Evolutionary conservation across 1,140 invertebrate species (phyloP).

Genomic region (Papilio dardanus): DNA sequence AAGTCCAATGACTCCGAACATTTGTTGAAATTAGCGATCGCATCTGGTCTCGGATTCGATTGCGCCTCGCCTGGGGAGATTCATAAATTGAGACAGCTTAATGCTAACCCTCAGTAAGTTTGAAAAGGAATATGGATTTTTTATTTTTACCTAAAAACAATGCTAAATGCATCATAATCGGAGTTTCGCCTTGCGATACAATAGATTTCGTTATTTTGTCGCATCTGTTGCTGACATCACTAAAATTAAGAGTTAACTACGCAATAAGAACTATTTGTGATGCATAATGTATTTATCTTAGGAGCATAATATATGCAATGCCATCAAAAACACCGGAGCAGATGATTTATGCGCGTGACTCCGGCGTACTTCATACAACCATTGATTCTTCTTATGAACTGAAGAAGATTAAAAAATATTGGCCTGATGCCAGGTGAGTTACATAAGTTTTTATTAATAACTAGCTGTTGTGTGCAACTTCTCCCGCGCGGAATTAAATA

Average conservation of each 20-base stretch:
- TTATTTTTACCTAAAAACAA: too few relatives aligned
- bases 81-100: slow-evolving; percentile 84
- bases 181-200: too few relatives aligned
- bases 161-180: too few relatives aligned
- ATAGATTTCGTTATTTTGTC: too few relatives aligned
- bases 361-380: slow-evolving; percentile 52
- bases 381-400: slow-evolving; percentile 54
- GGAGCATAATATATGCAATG: slow-evolving; percentile 59
- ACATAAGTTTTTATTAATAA: background rate
- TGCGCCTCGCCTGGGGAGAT: slow-evolving; percentile 91
- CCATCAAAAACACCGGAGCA: slow-evolving; percentile 53
- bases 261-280: too few relatives aligned
- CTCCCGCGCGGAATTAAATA: too few relatives aligned
- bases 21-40: slow-evolving; percentile 85
- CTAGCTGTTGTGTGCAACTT: too few relatives aligned
- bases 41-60: slow-evolving; percentile 88
- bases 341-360: slow-evolving; percentile 55
- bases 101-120: slow-evolving; percentile 77
- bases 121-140: background rate
- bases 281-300: too few relatives aligned
- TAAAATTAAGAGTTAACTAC: background rate
- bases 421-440: slow-evolving; percentile 53
- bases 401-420: slow-evolving; percentile 55
- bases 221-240: background rate
- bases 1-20: slow-evolving; percentile 88